Percentiles rank a stretch among this genome's conserved stretches.
phyloP scores from a whole-genome alignment of 2,888 invertebrate genomes.

The Malachius bipustulatus region DNA sequence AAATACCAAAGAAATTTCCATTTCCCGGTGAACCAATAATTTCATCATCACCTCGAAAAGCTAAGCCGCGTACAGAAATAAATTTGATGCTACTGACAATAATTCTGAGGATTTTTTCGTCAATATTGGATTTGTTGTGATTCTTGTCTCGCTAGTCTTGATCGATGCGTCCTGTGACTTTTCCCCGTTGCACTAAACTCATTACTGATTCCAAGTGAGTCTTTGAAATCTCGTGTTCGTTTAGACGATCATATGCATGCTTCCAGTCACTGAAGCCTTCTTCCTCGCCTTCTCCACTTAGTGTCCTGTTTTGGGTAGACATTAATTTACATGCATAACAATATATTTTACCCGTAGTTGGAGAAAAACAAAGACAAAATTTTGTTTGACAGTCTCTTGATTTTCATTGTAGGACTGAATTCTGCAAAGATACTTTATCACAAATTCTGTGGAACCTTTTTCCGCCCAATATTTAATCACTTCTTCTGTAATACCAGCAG shows the following conservation, averaged over 20 bases:
- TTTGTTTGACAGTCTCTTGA: conserved; percentile 12
- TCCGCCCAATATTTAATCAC: conserved; percentile 8
- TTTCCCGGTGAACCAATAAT: conserved; percentile 17
- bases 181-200: neutral
- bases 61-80: conserved; percentile 18
- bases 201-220: neutral
- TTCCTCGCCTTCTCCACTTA: conserved; percentile 12
- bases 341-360: conserved; percentile 14
- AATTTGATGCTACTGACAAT: conserved; percentile 19
- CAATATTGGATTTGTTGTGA: conserved; percentile 15
- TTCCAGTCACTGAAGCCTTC: conserved; percentile 17
- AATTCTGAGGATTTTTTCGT: conserved; percentile 16
- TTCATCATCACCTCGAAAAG: conserved; percentile 18
- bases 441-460: conserved; percentile 8
- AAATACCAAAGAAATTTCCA: conserved; percentile 18
- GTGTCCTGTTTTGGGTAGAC: conserved; percentile 9
- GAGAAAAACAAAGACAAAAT: conserved; percentile 18
- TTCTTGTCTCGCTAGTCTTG: conserved; percentile 4
- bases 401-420: conserved; percentile 9
- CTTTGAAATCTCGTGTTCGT: conserved; percentile 15
- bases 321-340: conserved; percentile 17
- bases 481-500: conserved; percentile 7
- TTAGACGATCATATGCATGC: too few species aligned
- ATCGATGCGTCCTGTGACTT: conserved; percentile 6
- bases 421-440: conserved; percentile 9